Percentiles rank a stretch among this genome's conserved stretches.
phyloP scores from a whole-genome alignment of 2,888 invertebrate species.

The Cephus pygmeus region DNA sequence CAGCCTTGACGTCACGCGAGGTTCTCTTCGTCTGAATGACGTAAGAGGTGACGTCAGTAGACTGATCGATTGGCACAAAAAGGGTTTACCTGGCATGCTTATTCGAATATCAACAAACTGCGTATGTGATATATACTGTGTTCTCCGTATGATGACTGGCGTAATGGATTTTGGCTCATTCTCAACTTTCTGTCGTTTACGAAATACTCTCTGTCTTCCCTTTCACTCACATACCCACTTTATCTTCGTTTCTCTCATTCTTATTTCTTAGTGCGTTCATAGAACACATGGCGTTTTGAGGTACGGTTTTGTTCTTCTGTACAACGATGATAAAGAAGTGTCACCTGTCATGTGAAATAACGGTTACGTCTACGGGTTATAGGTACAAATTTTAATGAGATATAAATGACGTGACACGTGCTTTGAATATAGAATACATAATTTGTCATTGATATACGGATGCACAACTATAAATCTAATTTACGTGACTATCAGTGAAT shows the following conservation, averaged over 20 bases:
- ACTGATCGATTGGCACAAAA: conserved; percentile 39
- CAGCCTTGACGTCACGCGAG: neutral
- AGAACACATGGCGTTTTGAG: neutral
- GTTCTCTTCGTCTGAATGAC: conserved; percentile 39
- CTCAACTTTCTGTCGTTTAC: neutral
- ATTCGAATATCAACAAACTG: neutral
- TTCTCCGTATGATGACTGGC: neutral
- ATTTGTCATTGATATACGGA: neutral
- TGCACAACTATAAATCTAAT: neutral
- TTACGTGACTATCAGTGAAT: neutral
- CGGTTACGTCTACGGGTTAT: neutral
- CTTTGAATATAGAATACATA: neutral
- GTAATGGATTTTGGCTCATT: neutral
- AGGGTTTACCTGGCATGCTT: neutral
- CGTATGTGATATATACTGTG: neutral
- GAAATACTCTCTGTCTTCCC: neutral
- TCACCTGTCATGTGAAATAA: neutral
- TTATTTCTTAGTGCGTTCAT: neutral
- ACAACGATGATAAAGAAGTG: neutral
- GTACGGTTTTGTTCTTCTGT: neutral
- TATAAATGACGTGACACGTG: neutral
- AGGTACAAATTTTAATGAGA: neutral
- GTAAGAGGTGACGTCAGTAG: conserved; percentile 44
- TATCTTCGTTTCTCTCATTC: neutral
- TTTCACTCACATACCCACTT: neutral